Evolutionary conservation across 2,888 invertebrate species (phyloP), one percentile per base, ranked within the genome.

Genomic region (Hirtodrosophila trivittata): DNA sequence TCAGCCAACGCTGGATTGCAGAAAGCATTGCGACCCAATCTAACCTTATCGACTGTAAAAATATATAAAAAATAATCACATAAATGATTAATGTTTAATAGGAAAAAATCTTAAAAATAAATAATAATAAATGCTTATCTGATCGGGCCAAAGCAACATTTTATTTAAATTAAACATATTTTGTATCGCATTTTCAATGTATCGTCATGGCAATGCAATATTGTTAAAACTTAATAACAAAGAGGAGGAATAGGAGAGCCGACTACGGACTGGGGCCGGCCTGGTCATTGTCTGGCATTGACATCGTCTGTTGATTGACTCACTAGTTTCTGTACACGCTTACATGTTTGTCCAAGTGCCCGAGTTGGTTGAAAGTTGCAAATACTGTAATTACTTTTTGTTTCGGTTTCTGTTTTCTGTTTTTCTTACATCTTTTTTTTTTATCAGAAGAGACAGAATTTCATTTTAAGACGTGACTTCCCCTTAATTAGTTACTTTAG

Each of bases 361-460:
- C 5, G 10, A 43, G 3, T 28, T 10, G 16, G 1, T n/a, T 28
- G 3, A 12, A 33, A 47, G 7, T 42, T 43, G 26, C 43, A 43
- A 42, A 42, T 43, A 25, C 51, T 56, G 55, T 55, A 70, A 70
- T 69, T 71, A 35, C 47, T 41, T 60, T 70, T 58, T 14, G 18
- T 58, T 18, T 35, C 32, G 1, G 9, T n/a, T 28, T 28, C 5
- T n/a, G 1, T 7, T 28, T 28, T 21, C 2, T 3, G 2, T 3
- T 9, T 28, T 9, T n/a, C 9, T 28, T 28, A 7, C 28, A 8
- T 28, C 9, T n/a, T 9, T 28, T 7, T 35, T 35, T 21, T 3
- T 55, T 70, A 60, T 70, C 70, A 51, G n/a, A 16, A 10, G 6
- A n/a, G 14, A 42, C 21, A 50, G 8, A 58, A 50, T 3, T 30